These are phyloP conservation scores for Pseudomyrmex concolor DNA, from an alignment of 1,140 invertebrate genomes.

Conservation along the genomic window DNA sequence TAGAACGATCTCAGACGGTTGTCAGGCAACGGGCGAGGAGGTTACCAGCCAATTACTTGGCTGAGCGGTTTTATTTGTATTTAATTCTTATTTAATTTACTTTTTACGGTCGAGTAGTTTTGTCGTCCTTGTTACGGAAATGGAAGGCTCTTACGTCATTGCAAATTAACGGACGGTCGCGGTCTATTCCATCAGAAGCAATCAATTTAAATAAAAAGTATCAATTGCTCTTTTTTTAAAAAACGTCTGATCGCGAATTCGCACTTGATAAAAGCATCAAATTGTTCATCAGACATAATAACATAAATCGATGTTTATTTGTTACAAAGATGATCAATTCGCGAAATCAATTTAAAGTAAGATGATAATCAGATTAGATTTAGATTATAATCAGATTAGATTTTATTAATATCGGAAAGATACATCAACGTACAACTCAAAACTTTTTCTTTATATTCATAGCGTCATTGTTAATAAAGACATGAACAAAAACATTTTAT, in stretches of 20 bases:
- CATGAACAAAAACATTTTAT: not conserved
- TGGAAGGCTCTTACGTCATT: conserved; percentile 73
- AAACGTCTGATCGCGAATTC: not conserved
- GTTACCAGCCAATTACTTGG: conserved; percentile 84
- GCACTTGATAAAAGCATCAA: not conserved
- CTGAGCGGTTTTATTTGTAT: conserved; percentile 85
- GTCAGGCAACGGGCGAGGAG: conserved; percentile 67
- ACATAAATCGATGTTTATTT: not conserved
- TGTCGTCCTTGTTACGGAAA: conserved; percentile 78
- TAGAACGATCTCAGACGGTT: conserved; percentile 63
- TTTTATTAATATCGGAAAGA: not conserved
- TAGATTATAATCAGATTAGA: not conserved
- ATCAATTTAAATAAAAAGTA: conserved; percentile 42
- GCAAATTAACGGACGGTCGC: conserved; percentile 61
- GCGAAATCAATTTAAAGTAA: not conserved
- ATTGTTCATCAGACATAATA: not conserved
- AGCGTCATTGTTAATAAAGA: not conserved
- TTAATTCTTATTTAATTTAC: conserved; percentile 86
- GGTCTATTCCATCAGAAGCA: not conserved
- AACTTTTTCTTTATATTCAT: not conserved
- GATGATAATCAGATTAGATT: not conserved
- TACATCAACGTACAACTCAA: not conserved
- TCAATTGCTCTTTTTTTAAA: not conserved
- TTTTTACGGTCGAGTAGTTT: conserved; percentile 79
- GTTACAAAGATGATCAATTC: not conserved